Percentiles rank a stretch among this genome's conserved stretches.
Conservation (phyloP, 2,113 vertebrate species). For the Thymallus thymallus region DNA sequence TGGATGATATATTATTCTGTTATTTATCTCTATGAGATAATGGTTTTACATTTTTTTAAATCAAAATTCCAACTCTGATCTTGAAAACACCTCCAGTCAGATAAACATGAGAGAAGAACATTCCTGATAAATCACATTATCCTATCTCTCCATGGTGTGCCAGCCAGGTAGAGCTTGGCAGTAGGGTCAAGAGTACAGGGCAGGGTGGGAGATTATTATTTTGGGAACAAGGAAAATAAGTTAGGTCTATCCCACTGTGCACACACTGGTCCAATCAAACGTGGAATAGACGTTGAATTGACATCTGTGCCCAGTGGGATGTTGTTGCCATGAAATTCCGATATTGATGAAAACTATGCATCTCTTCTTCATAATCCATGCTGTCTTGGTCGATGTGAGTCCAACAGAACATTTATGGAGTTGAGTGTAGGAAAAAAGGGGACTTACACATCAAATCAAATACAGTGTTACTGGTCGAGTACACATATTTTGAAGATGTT, state of each 20-base stretch:
- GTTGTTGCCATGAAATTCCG: background rate
- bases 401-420: background rate
- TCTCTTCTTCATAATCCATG: background rate
- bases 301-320: no score
- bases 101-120: slow-evolving; percentile 38
- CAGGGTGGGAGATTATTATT: slow-evolving; percentile 9
- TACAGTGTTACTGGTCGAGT: no score
- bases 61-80: slow-evolving; percentile 25
- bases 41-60: slow-evolving; percentile 45
- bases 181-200: background rate
- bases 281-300: no score
- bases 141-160: background rate
- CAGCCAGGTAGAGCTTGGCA: slow-evolving; percentile 2
- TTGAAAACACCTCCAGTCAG: slow-evolving; percentile 21
- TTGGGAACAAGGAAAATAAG: background rate
- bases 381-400: no score
- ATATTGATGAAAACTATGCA: background rate
- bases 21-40: background rate
- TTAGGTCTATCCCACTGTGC: no score
- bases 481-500: no score
- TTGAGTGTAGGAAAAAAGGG: background rate
- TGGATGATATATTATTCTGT: background rate
- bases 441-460: background rate
- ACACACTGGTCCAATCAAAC: no score
- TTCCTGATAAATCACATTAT: slow-evolving; percentile 8